A percentile compares a stretch with the other conserved stretches of the same genome.
Evolutionary conservation across 2,797 vertebrate species (phyloP).

Genomic region (Hyperoplus lanceolatus): DNA sequence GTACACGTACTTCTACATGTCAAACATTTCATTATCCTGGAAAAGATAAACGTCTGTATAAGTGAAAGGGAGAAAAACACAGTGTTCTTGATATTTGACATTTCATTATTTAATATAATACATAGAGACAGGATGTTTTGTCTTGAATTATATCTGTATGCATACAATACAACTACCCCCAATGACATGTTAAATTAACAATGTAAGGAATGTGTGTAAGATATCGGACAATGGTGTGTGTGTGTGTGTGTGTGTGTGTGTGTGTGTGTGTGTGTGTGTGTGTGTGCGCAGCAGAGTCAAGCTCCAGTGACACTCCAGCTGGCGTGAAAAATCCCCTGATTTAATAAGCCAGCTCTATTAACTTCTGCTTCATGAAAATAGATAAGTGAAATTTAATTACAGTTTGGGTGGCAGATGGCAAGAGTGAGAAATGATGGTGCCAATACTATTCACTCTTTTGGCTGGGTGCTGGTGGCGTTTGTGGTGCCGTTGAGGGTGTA

Average conservation of each 20-base stretch:
- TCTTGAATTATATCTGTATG: constrained; percentile 9
- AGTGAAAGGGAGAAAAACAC: neutral
- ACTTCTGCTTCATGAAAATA: constrained; percentile 78
- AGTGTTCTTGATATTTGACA: neutral
- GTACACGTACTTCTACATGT: neutral
- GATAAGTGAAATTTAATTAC: constrained; percentile 82
- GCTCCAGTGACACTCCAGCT: constrained; percentile 66
- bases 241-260: constrained; percentile 33
- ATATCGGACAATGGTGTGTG: constrained; percentile 49
- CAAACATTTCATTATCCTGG: neutral
- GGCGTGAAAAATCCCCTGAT: constrained; percentile 73
- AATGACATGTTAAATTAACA: constrained; percentile 27
- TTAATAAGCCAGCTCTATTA: constrained; percentile 81
- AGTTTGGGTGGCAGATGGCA: constrained; percentile 83
- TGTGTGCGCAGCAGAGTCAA: constrained; percentile 45
- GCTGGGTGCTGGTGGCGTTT: constrained; percentile 28
- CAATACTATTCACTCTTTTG: constrained; percentile 53
- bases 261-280: constrained; percentile 33
- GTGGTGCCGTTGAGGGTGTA: constrained; percentile 34
- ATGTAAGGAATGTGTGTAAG: constrained; percentile 42
- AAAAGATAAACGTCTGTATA: neutral
- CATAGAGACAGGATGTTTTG: neutral
- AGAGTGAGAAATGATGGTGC: constrained; percentile 65
- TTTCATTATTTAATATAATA: neutral
- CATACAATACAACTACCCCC: neutral